Conservation (phyloP, 2,888 invertebrate genomes). For the Tenthredo distinguenda region DNA sequence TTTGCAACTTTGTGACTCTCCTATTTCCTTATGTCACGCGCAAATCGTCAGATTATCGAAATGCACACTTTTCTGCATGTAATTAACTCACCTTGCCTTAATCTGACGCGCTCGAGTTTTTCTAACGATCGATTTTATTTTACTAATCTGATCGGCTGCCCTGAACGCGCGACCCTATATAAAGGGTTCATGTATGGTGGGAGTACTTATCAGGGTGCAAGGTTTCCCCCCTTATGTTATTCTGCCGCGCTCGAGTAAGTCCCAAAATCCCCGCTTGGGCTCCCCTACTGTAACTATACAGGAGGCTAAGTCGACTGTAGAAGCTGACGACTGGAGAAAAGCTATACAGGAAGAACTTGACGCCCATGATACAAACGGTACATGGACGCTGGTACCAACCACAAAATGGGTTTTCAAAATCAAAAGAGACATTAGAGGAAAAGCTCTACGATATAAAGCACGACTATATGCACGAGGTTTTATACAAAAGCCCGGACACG, state of each 20-base stretch:
- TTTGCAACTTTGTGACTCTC: slow-evolving; percentile 56
- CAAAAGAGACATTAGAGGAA: background rate
- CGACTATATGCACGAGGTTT: slow-evolving; percentile 6
- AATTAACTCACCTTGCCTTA: slow-evolving; percentile 55
- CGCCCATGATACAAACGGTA: background rate
- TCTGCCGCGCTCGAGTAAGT: slow-evolving; percentile 11
- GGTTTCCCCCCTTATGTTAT: slow-evolving; percentile 51
- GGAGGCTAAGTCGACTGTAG: background rate
- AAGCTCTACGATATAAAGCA: background rate
- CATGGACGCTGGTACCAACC: background rate
- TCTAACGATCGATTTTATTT: slow-evolving; percentile 48
- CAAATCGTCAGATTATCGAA: slow-evolving; percentile 54
- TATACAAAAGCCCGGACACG: background rate
- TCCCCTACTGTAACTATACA: background rate
- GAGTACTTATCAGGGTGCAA: slow-evolving; percentile 46
- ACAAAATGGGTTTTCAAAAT: background rate
- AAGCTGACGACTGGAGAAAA: background rate
- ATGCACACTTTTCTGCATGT: slow-evolving; percentile 52
- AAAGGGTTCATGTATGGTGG: slow-evolving; percentile 53
- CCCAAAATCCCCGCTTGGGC: too few relatives aligned
- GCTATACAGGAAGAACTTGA: background rate
- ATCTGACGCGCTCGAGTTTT: slow-evolving; percentile 61
- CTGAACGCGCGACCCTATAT: slow-evolving; percentile 54
- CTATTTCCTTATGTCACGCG: slow-evolving; percentile 51
- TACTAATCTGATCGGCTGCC: background rate